Percentiles rank a stretch among this genome's conserved stretches.
Evolutionary conservation across 2,113 vertebrate genomes (phyloP).

Genomic region (Verasper variegatus): DNA sequence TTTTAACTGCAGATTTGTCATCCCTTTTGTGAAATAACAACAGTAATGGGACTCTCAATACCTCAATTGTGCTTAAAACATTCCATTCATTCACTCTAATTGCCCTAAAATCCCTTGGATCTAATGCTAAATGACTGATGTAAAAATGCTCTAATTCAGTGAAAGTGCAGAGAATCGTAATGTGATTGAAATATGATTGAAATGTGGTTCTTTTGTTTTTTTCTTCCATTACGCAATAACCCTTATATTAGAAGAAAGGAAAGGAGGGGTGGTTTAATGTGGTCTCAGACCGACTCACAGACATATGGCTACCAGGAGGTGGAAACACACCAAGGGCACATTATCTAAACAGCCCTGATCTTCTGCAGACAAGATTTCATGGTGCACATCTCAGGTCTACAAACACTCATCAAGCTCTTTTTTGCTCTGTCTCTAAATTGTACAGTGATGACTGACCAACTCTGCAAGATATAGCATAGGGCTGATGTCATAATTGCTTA

Average conservation of each 20-base stretch:
- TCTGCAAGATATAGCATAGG: too few relatives aligned
- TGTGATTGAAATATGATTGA: not conserved
- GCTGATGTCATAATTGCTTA: too few relatives aligned
- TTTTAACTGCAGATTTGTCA: constrained; percentile 13
- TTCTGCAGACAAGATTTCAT: not conserved
- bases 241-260: too few relatives aligned
- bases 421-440: too few relatives aligned
- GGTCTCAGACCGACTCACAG: not conserved
- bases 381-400: not conserved
- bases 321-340: not conserved
- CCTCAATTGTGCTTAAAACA: not conserved
- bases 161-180: too few relatives aligned
- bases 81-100: not conserved
- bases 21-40: constrained; percentile 1
- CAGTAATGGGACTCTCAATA: not conserved
- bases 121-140: not conserved
- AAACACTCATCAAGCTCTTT: too few relatives aligned
- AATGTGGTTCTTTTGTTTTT: not conserved
- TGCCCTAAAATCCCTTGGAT: constrained; percentile 4
- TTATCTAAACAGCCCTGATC: not conserved
- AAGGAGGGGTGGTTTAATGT: not conserved
- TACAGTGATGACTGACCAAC: too few relatives aligned
- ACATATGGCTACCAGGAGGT: not conserved
- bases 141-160: not conserved
- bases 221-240: not conserved